Evolutionary conservation across 1,140 invertebrate genomes (phyloP).

Genomic region (Cherax destructor): DNA sequence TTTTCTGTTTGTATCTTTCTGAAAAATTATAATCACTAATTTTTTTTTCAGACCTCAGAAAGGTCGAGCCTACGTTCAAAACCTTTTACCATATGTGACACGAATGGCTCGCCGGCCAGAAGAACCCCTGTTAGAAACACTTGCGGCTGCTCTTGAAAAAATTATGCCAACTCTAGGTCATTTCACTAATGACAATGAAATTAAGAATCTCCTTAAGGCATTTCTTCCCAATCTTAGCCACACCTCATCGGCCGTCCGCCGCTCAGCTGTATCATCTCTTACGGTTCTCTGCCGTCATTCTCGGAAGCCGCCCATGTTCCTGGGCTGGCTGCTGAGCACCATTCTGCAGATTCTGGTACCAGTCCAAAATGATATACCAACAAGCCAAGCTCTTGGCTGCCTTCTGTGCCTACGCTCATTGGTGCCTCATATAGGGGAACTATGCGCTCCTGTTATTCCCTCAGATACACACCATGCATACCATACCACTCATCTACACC

Average conservation of each 20-base stretch:
- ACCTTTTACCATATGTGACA: constrained; percentile 83
- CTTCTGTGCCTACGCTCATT: constrained; percentile 82
- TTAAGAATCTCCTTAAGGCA: constrained; percentile 83
- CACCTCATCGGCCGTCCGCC: constrained; percentile 79
- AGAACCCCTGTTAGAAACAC: constrained; percentile 84
- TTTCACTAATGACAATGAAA: constrained; percentile 85
- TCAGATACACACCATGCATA: constrained; percentile 81
- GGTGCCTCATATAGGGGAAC: constrained; percentile 78
- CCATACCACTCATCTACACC: constrained; percentile 76
- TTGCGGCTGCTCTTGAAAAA: constrained; percentile 82
- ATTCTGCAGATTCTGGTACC: constrained; percentile 78
- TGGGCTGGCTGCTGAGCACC: constrained; percentile 79
- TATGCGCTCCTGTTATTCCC: constrained; percentile 79
- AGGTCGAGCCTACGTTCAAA: constrained; percentile 83
- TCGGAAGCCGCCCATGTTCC: constrained; percentile 80
- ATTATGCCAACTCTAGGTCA: constrained; percentile 84
- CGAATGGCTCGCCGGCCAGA: constrained; percentile 83
- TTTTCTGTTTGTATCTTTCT: not conserved
- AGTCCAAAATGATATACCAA: constrained; percentile 77
- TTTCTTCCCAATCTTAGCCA: constrained; percentile 82
- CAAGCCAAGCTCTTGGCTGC: constrained; percentile 80
- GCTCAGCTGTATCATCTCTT: constrained; percentile 82
- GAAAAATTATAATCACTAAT: not conserved
- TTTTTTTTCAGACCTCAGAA: constrained; percentile 80
- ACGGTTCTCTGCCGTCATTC: constrained; percentile 81